These are phyloP conservation scores for Sus cebifrons DNA, from an alignment of 2,797 vertebrate species.

Conservation along the genomic window DNA sequence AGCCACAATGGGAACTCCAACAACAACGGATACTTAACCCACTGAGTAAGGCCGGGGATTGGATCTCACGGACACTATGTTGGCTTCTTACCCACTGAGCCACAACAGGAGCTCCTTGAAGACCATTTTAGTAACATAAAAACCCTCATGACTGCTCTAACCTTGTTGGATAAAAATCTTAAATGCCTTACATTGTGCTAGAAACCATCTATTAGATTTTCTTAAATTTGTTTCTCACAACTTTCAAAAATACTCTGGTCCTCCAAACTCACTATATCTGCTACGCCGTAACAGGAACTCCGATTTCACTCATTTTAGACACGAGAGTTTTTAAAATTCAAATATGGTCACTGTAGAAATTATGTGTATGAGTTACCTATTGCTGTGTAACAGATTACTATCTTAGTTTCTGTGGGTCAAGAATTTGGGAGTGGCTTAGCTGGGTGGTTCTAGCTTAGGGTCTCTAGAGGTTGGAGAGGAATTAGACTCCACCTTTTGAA, in stretches of 20 bases:
- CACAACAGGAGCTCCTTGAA: not conserved
- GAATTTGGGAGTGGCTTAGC: not conserved
- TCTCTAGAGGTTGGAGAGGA: not conserved
- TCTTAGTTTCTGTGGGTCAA: slow-evolving; percentile 16
- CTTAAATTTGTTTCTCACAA: slow-evolving; percentile 14
- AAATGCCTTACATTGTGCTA: not conserved
- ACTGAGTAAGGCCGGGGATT: too few species aligned
- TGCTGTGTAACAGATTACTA: slow-evolving; percentile 33
- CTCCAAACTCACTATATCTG: not conserved
- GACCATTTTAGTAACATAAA: slow-evolving; percentile 5
- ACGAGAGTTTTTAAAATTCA: slow-evolving; percentile 4
- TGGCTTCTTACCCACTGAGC: too few species aligned
- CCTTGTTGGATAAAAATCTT: not conserved
- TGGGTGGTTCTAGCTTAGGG: not conserved
- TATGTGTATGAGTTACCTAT: not conserved
- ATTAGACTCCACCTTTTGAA: slow-evolving; percentile 49
- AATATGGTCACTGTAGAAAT: slow-evolving; percentile 3
- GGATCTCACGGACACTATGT: too few species aligned
- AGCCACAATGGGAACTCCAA: too few species aligned
- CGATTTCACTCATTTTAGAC: slow-evolving; percentile 15
- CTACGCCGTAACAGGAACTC: too few species aligned
- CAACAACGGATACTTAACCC: too few species aligned
- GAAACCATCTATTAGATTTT: slow-evolving; percentile 13
- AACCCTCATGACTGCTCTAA: not conserved
- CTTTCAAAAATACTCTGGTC: slow-evolving; percentile 4